Evolutionary conservation across 2,888 invertebrate species (phyloP).

Genomic region (Mesochorus sp.): DNA sequence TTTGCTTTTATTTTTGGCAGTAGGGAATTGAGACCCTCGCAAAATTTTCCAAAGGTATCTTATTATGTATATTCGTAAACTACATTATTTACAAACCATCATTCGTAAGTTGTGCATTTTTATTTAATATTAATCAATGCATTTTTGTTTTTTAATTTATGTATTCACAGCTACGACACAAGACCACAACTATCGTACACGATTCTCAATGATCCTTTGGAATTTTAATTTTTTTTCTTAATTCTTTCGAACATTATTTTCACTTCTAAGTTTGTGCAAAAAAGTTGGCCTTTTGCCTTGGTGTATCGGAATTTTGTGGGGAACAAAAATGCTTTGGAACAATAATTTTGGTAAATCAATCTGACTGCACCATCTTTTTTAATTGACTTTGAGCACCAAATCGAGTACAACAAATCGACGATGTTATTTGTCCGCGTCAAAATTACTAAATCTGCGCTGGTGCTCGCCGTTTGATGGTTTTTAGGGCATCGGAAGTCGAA

Average conservation of each 20-base stretch:
- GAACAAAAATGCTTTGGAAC: not conserved
- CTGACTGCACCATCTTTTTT: slow-evolving; percentile 67
- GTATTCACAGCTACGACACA: slow-evolving; percentile 53
- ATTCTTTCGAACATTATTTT: slow-evolving; percentile 1
- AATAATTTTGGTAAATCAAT: slow-evolving; percentile 27
- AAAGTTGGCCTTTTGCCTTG: not conserved
- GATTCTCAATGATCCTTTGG: slow-evolving; percentile 39
- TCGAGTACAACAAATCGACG: not conserved
- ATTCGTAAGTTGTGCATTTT: slow-evolving; percentile 26
- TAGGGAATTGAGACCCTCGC: slow-evolving; percentile 30
- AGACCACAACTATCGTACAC: slow-evolving; percentile 55
- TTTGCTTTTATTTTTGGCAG: slow-evolving; percentile 51
- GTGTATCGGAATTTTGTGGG: not conserved
- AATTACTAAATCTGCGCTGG: slow-evolving; percentile 12
- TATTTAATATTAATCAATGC: slow-evolving; percentile 8
- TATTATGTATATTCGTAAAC: slow-evolving; percentile 30
- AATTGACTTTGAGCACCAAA: not conserved
- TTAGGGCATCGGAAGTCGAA: not conserved
- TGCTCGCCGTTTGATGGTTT: slow-evolving; percentile 8
- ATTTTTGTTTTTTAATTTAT: slow-evolving; percentile 24
- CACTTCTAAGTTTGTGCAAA: slow-evolving; percentile 14
- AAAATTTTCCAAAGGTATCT: slow-evolving; percentile 22
- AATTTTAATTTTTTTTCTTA: slow-evolving; percentile 13
- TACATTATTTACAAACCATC: slow-evolving; percentile 58
- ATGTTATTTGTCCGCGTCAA: not conserved